Evolutionary conservation across 2,113 vertebrate genomes (phyloP).

Genomic region (Pelusios castaneus): DNA sequence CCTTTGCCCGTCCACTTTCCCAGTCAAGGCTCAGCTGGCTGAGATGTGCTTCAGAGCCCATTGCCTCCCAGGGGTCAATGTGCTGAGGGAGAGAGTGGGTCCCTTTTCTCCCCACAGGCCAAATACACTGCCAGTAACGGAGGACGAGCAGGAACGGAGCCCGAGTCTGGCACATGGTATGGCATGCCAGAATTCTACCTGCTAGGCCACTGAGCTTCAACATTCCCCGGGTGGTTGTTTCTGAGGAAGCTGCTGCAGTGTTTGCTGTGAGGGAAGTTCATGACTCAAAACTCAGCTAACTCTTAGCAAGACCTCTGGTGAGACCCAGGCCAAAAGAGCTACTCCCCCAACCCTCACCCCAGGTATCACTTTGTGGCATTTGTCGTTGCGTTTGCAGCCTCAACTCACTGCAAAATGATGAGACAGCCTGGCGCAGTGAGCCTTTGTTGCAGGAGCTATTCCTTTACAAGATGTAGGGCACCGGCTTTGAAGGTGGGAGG

Average conservation of each 20-base stretch:
- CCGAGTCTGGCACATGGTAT: not conserved
- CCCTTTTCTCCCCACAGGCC: accelerated
- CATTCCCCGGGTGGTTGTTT: not conserved
- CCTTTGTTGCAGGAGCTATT: not conserved
- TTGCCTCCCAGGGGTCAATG: not conserved
- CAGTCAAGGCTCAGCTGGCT: not conserved
- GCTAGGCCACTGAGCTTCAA: no score
- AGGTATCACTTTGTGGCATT: not conserved
- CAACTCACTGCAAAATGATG: not conserved
- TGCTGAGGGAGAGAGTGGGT: not conserved
- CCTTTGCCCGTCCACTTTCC: not conserved
- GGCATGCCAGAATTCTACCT: not conserved
- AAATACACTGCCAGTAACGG: not conserved
- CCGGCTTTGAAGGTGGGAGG: not conserved
- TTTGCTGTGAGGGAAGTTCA: not conserved
- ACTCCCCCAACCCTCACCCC: not conserved
- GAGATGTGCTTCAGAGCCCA: not conserved
- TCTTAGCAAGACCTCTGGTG: not conserved
- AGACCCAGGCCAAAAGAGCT: not conserved
- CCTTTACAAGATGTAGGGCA: not conserved
- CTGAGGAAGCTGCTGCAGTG: not conserved
- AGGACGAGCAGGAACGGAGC: not conserved
- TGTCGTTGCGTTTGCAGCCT: not conserved
- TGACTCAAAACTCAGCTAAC: not conserved
- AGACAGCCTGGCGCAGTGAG: not conserved